Conservation (phyloP, 1,140 invertebrate species). For the Drepana arcuata region DNA sequence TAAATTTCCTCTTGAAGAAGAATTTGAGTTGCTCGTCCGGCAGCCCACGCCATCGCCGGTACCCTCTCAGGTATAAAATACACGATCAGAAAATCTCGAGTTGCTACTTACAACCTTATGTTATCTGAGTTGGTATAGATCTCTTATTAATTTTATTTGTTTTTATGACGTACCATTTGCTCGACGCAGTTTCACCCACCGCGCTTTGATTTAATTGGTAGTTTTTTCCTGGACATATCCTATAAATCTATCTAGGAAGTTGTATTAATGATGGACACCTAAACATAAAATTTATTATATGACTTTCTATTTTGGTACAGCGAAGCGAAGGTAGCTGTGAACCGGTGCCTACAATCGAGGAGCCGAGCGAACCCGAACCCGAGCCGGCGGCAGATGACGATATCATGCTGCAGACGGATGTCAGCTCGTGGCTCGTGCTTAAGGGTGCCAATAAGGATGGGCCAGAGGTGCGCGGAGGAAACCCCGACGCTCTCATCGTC, state of each 20-base stretch:
- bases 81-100: too few species aligned
- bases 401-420: conserved; percentile 79
- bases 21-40: conserved; percentile 41
- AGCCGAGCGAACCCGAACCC: conserved; percentile 7
- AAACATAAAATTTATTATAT: too few species aligned
- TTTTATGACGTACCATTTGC: too few species aligned
- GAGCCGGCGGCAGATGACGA: conserved; percentile 33
- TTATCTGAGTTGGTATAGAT: too few species aligned
- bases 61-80: conserved; percentile 55
- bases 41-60: conserved; percentile 43
- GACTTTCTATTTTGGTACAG: conserved; percentile 17
- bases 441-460: conserved; percentile 85
- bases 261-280: too few species aligned
- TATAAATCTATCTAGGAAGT: too few species aligned
- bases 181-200: too few species aligned
- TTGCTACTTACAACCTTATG: too few species aligned
- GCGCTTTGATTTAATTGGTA: too few species aligned
- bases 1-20: conserved; percentile 67
- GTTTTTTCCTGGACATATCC: too few species aligned
- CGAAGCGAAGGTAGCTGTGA: conserved; percentile 42
- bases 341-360: conserved; percentile 13
- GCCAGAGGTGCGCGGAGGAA: conserved; percentile 90
- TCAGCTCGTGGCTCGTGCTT: conserved; percentile 82
- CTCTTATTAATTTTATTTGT: too few species aligned
- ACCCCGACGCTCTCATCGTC: conserved; percentile 92